Percentiles rank a stretch among this genome's conserved stretches.
phyloP scores from a whole-genome alignment of 2,888 invertebrate genomes.

The Operophtera brumata region DNA sequence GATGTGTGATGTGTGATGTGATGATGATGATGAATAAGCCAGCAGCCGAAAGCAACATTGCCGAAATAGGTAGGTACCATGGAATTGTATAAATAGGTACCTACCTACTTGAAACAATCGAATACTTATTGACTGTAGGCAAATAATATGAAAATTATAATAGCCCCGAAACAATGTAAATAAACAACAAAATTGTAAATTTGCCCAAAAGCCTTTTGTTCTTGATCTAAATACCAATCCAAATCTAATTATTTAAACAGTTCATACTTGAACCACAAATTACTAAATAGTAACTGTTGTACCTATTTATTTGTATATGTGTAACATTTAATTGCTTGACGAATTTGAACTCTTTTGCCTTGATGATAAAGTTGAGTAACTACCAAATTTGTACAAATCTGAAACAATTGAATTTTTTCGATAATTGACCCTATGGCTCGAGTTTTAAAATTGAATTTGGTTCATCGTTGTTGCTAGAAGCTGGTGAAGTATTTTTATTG shows the following conservation, averaged over 20 bases:
- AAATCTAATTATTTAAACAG: slow-evolving; percentile 48
- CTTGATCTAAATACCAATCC: slow-evolving; percentile 32
- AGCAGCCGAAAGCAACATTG: no score
- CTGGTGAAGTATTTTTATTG: slow-evolving; percentile 33
- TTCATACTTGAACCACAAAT: slow-evolving; percentile 27
- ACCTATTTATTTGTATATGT: neutral
- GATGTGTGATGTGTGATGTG: no score
- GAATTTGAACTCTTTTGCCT: neutral
- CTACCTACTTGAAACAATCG: no score
- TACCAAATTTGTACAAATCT: neutral
- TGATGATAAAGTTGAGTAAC: neutral
- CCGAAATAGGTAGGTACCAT: no score
- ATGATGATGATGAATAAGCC: no score
- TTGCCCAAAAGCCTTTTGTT: slow-evolving; percentile 38
- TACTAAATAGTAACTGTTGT: neutral
- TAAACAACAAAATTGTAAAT: slow-evolving; percentile 19
- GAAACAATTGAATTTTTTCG: neutral
- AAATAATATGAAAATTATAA: neutral
- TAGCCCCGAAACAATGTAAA: slow-evolving; percentile 7
- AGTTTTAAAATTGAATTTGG: neutral
- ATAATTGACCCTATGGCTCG: neutral
- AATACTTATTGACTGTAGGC: no score
- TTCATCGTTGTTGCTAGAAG: neutral
- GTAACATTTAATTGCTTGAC: neutral
- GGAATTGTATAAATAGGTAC: no score